Percentiles rank a stretch among this genome's conserved stretches.
Conservation (phyloP, 2,113 vertebrate species). For the Petromus typicus region DNA sequence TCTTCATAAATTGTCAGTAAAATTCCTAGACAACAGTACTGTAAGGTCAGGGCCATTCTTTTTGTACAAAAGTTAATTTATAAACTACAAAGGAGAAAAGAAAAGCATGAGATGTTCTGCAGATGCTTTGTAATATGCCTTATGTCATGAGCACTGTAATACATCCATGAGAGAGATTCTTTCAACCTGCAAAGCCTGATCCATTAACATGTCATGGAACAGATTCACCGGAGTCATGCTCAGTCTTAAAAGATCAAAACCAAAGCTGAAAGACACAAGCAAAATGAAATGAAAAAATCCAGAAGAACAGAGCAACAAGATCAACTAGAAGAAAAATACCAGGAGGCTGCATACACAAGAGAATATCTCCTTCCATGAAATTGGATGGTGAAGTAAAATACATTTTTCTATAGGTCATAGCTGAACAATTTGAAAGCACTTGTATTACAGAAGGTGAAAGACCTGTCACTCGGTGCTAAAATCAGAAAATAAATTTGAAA, state of each 20-base stretch:
- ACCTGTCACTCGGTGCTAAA: neutral
- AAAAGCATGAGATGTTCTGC: neutral
- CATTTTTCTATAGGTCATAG: neutral
- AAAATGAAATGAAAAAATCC: neutral
- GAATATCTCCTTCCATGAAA: neutral
- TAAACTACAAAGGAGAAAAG: neutral
- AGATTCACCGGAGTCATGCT: neutral
- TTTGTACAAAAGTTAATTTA: neutral
- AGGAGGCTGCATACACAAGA: neutral
- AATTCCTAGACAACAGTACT: neutral
- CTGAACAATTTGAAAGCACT: neutral
- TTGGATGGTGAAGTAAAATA: neutral
- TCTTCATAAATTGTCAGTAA: neutral
- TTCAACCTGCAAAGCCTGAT: neutral
- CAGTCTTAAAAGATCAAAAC: neutral
- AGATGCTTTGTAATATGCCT: neutral
- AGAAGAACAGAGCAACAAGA: neutral
- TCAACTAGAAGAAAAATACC: neutral
- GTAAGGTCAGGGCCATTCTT: neutral
- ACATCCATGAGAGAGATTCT: neutral
- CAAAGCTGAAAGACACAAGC: neutral
- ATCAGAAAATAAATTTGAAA: constrained; percentile 18
- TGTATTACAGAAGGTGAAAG: neutral
- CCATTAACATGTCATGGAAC: neutral
- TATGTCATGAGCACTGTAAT: neutral